phyloP scores from a whole-genome alignment of 2,888 invertebrate genomes.

The Cotesia congregata region DNA sequence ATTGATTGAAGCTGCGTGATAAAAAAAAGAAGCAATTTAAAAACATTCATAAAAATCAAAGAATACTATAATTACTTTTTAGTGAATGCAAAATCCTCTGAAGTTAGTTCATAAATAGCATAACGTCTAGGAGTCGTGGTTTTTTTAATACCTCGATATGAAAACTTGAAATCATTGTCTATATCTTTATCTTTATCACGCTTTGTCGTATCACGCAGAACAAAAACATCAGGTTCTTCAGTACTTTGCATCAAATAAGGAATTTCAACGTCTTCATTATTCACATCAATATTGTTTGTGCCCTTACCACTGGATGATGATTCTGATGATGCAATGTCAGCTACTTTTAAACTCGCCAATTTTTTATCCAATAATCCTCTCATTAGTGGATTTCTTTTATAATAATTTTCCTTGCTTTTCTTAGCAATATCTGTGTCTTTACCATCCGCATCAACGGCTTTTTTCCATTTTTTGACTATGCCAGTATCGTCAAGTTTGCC shows the following conservation, averaged over 20 bases:
- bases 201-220: slow-evolving; percentile 22
- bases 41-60: too few species aligned
- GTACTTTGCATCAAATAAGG: slow-evolving; percentile 7
- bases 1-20: background rate
- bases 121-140: slow-evolving; percentile 25
- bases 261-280: background rate
- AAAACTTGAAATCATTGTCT: slow-evolving; percentile 29
- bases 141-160: slow-evolving; percentile 32
- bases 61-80: slow-evolving; percentile 3
- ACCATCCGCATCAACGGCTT: background rate
- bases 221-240: slow-evolving; percentile 36
- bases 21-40: background rate
- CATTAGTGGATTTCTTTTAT: slow-evolving; percentile 18
- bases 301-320: slow-evolving; percentile 27
- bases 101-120: slow-evolving; percentile 16
- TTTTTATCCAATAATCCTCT: slow-evolving; percentile 7
- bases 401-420: background rate
- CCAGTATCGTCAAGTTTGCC: background rate
- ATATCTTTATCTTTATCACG: background rate
- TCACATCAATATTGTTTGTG: slow-evolving; percentile 14
- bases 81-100: slow-evolving; percentile 21
- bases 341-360: background rate
- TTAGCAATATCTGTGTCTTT: background rate
- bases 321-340: background rate
- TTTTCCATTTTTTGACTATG: background rate